phyloP scores from a whole-genome alignment of 2,113 vertebrate species.

The Vanacampus margaritifer region DNA sequence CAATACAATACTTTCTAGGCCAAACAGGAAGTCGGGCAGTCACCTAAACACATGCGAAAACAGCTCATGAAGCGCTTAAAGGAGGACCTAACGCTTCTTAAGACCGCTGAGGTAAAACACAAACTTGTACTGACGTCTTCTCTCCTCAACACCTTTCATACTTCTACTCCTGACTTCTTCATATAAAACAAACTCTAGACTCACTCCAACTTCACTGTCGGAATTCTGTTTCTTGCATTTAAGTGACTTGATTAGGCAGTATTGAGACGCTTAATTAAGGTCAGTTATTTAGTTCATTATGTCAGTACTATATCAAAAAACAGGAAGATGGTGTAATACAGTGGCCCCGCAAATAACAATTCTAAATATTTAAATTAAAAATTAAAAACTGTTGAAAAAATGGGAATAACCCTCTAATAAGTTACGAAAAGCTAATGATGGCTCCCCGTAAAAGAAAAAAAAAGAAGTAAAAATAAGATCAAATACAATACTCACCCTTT shows the following conservation, averaged over 20 bases:
- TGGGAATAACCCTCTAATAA: too few species aligned
- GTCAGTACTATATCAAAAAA: too few species aligned
- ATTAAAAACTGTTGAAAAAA: too few species aligned
- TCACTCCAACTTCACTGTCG: neutral
- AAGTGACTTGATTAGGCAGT: neutral
- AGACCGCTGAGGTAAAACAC: conserved; percentile 93
- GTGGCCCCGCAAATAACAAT: too few species aligned
- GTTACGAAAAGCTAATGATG: too few species aligned
- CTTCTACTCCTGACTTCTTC: neutral
- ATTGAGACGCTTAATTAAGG: neutral
- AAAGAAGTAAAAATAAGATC: too few species aligned
- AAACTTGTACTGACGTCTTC: conserved; percentile 4
- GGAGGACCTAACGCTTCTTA: conserved; percentile 90
- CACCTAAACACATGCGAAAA: conserved; percentile 97
- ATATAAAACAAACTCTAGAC: neutral
- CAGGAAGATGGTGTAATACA: too few species aligned
- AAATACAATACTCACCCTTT: too few species aligned
- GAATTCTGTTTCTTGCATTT: neutral
- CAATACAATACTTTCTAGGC: conserved; percentile 81
- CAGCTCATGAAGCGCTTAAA: conserved; percentile 97
- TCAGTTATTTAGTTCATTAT: neutral
- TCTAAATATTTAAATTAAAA: too few species aligned
- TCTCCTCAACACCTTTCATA: conserved; percentile 1
- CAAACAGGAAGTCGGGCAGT: conserved; percentile 91
- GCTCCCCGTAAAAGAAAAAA: too few species aligned